Percentiles rank a stretch among this genome's conserved stretches.
Evolutionary conservation across 2,113 vertebrate genomes (phyloP).

Genomic region (Cromileptes altivelis): DNA sequence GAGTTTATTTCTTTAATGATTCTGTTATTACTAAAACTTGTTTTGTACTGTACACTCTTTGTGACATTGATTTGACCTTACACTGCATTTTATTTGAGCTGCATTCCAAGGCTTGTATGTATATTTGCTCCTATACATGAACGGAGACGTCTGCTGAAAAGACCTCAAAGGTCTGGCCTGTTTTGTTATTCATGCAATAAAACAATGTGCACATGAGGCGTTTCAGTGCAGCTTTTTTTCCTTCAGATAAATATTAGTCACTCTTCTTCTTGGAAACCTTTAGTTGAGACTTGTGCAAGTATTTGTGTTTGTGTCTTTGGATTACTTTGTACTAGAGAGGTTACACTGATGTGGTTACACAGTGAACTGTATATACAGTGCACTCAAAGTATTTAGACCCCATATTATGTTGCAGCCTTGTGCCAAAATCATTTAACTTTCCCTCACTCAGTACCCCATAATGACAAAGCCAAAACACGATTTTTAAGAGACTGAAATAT

Average conservation of each 20-base stretch:
- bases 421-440: no score
- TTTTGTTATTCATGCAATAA: slow-evolving; percentile 55
- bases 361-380: no score
- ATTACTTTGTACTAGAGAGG: no score
- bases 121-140: slow-evolving; percentile 1
- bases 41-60: background rate
- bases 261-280: background rate
- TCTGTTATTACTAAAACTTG: slow-evolving; percentile 20
- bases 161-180: background rate
- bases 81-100: slow-evolving; percentile 16
- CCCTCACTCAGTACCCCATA: no score
- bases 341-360: no score
- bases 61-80: background rate
- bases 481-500: no score
- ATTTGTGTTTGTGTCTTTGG: no score
- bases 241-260: background rate
- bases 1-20: background rate
- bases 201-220: slow-evolving; percentile 31
- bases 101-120: slow-evolving; percentile 26
- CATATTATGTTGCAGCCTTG: no score
- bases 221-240: background rate
- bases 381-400: no score
- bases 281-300: no score
- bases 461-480: no score
- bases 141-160: slow-evolving; percentile 8